Base-by-base conservation (phyloP, 2,888 invertebrate species). In the Lasioglossum vierecki region DNA sequence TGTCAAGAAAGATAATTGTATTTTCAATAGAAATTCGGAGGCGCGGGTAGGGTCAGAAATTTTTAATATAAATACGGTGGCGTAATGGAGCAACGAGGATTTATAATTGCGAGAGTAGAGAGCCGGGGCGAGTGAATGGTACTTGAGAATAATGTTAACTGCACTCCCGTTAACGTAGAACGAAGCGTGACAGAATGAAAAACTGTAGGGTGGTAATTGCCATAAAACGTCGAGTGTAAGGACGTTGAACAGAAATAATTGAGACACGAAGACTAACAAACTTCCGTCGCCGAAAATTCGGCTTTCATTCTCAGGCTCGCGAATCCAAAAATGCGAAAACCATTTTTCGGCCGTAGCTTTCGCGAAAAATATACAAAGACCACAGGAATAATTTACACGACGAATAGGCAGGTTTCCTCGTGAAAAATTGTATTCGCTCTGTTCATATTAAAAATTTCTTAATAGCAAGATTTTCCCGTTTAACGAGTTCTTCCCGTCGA, bases 101-200 rank as follows among this genome's bases (percentile, higher is more conserved):
- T 66, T 66, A 66, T 66, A 66, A 66, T 66, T 66, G 66, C 66
- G 66, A 35, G 44, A 76, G 44, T 22, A 30, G 26, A 63, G 63
- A 63, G 41, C 76, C 76, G 41, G 30, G 41, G 30, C n/a, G 60
- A 76, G 63, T 63, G 76, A 76, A 63, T 76, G 76, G 76, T 57
- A 76, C 63, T 76, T 44, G 66, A 66, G 35, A 35, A 68, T 77
- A 77, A 77, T 77, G 76, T 77, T 77, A 77, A 68, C 68, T 68
- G 30, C 63, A 39, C 49, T 44, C n/a, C 30, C 66, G 66, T 66
- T 49, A 26, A 15, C 26, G 49, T 39, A 68, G 68, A 49, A 49
- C 76, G 49, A 53, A 68, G n/a, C 35, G 68, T 22, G 46, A 77
- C 66, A 39, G 68, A 77, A 68, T 68, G 49, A 46, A 68, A 49